Base-by-base conservation (phyloP, 1,140 invertebrate genomes). In the Neodiprion pinetum region DNA sequence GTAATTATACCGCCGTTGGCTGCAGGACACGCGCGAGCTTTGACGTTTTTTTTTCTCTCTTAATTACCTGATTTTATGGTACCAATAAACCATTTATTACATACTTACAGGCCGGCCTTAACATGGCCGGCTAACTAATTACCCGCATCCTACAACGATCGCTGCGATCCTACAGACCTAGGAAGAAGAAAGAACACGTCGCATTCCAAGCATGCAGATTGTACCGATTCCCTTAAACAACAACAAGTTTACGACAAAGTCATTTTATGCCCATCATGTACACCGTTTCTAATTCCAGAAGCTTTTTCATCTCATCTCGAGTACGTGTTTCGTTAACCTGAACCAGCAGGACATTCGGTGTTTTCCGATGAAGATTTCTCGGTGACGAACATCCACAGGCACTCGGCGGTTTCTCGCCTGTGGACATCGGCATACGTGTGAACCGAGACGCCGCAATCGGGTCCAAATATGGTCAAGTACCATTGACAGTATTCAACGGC, bases 381-480 rank as follows among this genome's bases (percentile, higher is more conserved):
- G 1, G 71, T 74, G 17, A 76, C 50, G 11, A 76, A 71, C 67
- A 75, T 80, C 79, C 79, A 80, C 3, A 77, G 73, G 65, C 78
- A 79, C 48, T 77, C 71, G 7, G 75, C 73, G 0, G 76, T 78
- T 49, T 79, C 78, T 65, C 75, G 75, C 14, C 70, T 76, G 11
- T 75, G 48, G 3, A 74, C 72, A 47, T 80, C 76, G 3, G 12
- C 66, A 23, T 76, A 80, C 1, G 78, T 78, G 14, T 80, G 78
- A n/a, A 76, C 78, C 1, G 79, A 79, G n/a, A 73, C 49, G 12
- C 76, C 78, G 23, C 75, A 74, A 53, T 80, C 79, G 61, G 61
- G 75, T 23, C 79, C 79, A 9, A 80, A 69, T 28, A 80, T 67
- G 10, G 76, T 79, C 3, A 49, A 9, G 21, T 76, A 74, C 79